Conservation (phyloP, 2,113 vertebrate genomes). For the Helogale parvula region DNA sequence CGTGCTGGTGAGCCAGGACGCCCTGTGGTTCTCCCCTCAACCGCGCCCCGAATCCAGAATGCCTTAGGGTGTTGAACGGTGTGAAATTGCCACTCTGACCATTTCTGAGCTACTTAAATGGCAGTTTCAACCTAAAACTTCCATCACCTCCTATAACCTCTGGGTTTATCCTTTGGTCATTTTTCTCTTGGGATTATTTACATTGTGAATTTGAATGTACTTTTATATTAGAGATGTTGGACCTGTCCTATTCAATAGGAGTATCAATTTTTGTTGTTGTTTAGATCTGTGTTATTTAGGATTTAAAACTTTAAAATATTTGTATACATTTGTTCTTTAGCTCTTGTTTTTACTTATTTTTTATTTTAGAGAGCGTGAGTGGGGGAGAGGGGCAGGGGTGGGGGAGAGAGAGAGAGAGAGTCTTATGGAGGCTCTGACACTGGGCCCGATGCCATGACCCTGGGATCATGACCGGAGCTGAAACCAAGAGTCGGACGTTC, state of each 20-base stretch:
- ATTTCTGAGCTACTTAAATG: not conserved
- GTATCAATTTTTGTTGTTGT: not conserved
- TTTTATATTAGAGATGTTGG: not conserved
- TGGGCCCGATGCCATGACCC: too few species aligned
- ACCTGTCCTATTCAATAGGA: not conserved
- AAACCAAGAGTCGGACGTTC: too few species aligned
- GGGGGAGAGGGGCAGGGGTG: too few species aligned
- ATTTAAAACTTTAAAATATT: not conserved
- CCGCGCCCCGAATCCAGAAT: too few species aligned
- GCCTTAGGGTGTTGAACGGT: not conserved
- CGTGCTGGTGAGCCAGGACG: not conserved
- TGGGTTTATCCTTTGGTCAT: not conserved
- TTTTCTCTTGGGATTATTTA: conserved; percentile 32
- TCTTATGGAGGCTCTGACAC: too few species aligned
- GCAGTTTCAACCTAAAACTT: not conserved
- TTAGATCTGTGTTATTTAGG: not conserved
- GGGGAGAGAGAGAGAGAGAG: too few species aligned
- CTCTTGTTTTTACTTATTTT: too few species aligned
- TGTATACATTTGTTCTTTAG: not conserved
- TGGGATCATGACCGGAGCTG: too few species aligned
- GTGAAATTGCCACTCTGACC: not conserved
- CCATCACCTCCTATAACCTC: not conserved
- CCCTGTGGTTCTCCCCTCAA: not conserved
- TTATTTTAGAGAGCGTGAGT: too few species aligned
- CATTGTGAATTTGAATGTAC: not conserved